These are phyloP conservation scores for Puntigrus tetrazona DNA, from an alignment of 2,113 vertebrate species.

Conservation along the genomic window DNA sequence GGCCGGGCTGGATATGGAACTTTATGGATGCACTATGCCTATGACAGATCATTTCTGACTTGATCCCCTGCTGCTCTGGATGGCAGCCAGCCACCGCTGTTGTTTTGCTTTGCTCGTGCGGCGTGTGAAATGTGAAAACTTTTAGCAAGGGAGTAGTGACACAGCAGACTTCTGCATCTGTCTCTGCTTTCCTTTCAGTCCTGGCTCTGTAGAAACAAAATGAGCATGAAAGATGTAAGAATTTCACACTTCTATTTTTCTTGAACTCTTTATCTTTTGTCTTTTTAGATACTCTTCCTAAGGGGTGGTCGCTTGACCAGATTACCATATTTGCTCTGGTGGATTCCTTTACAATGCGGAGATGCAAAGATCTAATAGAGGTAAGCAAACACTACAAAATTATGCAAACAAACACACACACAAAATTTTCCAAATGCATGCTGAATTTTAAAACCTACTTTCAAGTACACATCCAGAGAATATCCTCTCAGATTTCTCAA, in stretches of 20 bases:
- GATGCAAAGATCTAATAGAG: constrained; percentile 85
- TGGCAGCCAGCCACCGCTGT: constrained; percentile 49
- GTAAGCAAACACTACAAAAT: constrained; percentile 62
- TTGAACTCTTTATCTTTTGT: constrained; percentile 19
- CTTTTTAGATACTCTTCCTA: constrained; percentile 73
- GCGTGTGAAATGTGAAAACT: constrained; percentile 44
- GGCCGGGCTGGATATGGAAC: constrained; percentile 60
- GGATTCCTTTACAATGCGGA: constrained; percentile 82
- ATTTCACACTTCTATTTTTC: constrained; percentile 19
- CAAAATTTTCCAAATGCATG: not conserved
- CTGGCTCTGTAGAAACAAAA: not conserved
- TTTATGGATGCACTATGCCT: constrained; percentile 73
- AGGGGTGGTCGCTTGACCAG: constrained; percentile 79
- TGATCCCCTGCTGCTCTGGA: constrained; percentile 61
- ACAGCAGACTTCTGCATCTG: constrained; percentile 45
- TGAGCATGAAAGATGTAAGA: constrained; percentile 7
- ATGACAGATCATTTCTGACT: constrained; percentile 75
- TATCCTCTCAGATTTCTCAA: not conserved
- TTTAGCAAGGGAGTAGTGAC: constrained; percentile 40
- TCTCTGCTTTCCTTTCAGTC: constrained; percentile 23
- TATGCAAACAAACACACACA: not conserved
- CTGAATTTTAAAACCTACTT: not conserved
- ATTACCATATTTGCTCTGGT: constrained; percentile 81
- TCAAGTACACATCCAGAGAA: not conserved
- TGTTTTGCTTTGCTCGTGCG: constrained; percentile 61